Evolutionary conservation across 2,113 vertebrate species (phyloP).

Genomic region (Natator depressus): DNA sequence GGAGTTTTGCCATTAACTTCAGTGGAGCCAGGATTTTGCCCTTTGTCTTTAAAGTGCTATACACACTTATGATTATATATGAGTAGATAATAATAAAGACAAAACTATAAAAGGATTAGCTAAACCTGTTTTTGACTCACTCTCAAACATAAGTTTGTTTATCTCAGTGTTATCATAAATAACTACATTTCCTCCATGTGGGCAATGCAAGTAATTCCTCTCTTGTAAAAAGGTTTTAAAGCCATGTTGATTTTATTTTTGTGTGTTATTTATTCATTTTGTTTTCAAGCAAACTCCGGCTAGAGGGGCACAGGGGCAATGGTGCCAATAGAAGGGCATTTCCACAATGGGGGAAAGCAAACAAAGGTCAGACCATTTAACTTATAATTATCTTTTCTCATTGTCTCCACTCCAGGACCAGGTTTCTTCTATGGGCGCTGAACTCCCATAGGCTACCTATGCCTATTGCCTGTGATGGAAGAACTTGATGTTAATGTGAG

Average conservation of each 20-base stretch:
- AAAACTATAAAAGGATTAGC: neutral
- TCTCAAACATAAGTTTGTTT: neutral
- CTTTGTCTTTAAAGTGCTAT: neutral
- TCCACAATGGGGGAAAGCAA: neutral
- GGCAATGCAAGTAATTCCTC: neutral
- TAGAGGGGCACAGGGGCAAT: neutral
- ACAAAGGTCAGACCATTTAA: neutral
- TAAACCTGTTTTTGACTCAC: neutral
- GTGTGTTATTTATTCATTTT: neutral
- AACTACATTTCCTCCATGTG: neutral
- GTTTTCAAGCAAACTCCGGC: neutral
- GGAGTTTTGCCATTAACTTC: neutral
- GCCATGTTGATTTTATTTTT: neutral
- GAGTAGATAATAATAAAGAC: neutral
- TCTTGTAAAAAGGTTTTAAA: neutral
- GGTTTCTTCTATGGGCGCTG: constrained; percentile 83
- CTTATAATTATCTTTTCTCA: neutral
- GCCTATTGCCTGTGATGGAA: constrained; percentile 95
- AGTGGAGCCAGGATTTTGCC: neutral
- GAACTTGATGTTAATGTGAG: constrained; percentile 93
- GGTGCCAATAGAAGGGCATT: fast-evolving
- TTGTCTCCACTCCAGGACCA: constrained; percentile 71
- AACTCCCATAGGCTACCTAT: constrained; percentile 80
- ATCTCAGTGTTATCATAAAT: neutral
- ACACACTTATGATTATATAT: neutral